A percentile compares a stretch with the other conserved stretches of the same genome.
Conservation (phyloP, 2,113 vertebrate genomes). For the Chascanopsetta lugubris region DNA sequence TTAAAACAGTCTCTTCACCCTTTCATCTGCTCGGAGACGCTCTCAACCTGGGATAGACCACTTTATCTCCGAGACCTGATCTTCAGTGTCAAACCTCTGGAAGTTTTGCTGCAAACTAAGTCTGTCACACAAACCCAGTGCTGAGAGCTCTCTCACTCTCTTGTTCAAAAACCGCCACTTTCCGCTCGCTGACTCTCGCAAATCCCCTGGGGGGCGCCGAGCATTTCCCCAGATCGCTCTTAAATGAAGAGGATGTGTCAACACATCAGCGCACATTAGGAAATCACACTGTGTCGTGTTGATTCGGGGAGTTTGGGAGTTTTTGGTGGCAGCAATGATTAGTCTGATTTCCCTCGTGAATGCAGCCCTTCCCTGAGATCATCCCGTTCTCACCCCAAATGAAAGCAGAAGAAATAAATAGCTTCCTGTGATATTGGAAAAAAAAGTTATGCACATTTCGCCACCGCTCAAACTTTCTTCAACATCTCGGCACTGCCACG, state of each 20-base stretch:
- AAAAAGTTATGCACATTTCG: conserved; percentile 21
- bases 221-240: conserved; percentile 60
- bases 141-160: conserved; percentile 56
- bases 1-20: conserved; percentile 17
- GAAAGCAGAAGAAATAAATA: conserved; percentile 37
- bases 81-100: conserved; percentile 38
- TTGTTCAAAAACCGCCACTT: conserved; percentile 47
- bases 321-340: conserved; percentile 66
- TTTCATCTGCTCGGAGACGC: conserved; percentile 4
- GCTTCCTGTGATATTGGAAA: conserved; percentile 22
- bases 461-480: not conserved
- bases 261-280: conserved; percentile 67
- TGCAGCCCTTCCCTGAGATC: conserved; percentile 39
- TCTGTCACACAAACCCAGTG: conserved; percentile 51
- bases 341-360: conserved; percentile 66
- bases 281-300: conserved; percentile 59
- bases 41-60: conserved; percentile 2
- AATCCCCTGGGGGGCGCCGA: conserved; percentile 23
- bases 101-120: conserved; percentile 33
- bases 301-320: conserved; percentile 60
- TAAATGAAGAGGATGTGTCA: conserved; percentile 71
- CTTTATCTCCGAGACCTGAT: conserved; percentile 41
- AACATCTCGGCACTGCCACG: conserved; percentile 5
- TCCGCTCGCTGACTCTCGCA: conserved; percentile 49
- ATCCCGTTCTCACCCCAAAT: conserved; percentile 24